phyloP scores from a whole-genome alignment of 2,797 vertebrate species.

The Mormyrops attenuatus region DNA sequence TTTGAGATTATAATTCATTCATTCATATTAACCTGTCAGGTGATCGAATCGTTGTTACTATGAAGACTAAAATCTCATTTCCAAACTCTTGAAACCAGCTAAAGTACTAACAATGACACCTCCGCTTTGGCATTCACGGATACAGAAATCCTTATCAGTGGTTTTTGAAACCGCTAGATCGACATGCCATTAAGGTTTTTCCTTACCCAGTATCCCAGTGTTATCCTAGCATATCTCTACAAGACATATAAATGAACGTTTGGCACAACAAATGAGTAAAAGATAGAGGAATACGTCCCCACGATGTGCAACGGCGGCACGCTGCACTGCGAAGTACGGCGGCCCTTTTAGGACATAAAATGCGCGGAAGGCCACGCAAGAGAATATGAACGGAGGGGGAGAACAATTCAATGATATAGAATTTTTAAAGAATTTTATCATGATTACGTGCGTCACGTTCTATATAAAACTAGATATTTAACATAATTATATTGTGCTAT shows the following conservation, averaged over 20 bases:
- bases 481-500: background rate
- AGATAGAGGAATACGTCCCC: no score
- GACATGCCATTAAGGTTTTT: constrained; percentile 26
- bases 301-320: background rate
- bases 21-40: background rate
- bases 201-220: constrained; percentile 27
- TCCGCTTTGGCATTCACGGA: background rate
- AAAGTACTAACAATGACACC: background rate
- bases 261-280: background rate
- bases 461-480: background rate
- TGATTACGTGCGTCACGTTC: background rate
- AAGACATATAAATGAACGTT: background rate
- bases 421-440: background rate
- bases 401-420: background rate
- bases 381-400: no score
- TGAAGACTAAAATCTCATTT: background rate
- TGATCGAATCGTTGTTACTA: background rate
- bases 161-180: background rate
- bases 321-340: constrained; percentile 3
- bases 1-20: background rate
- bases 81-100: background rate
- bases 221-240: background rate
- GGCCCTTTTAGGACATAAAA: constrained; percentile 4
- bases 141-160: background rate
- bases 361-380: background rate